These are phyloP conservation scores for Tupiocoris notatus DNA, from an alignment of 2,888 invertebrate species.

Conservation along the genomic window DNA sequence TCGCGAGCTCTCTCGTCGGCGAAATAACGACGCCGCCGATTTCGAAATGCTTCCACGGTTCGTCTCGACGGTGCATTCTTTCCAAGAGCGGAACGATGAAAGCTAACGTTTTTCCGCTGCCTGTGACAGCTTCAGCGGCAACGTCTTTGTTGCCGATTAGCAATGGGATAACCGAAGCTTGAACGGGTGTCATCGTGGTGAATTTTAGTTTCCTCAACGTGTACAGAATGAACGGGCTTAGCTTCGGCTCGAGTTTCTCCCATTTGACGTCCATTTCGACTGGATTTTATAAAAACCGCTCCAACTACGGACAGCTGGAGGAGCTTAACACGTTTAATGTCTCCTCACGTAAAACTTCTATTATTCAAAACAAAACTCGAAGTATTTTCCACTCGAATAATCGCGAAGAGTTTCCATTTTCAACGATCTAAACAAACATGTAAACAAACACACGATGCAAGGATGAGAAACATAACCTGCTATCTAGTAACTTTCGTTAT, in stretches of 20 bases:
- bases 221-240: conserved; percentile 56
- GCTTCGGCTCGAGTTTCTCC: conserved; percentile 55
- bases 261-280: conserved; percentile 55
- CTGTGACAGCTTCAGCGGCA: conserved; percentile 96
- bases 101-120: conserved; percentile 96
- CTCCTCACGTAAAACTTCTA: too few species aligned
- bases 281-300: background rate
- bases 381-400: too few species aligned
- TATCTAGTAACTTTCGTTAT: too few species aligned
- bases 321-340: too few species aligned
- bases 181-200: conserved; percentile 61
- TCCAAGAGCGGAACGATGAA: conserved; percentile 91
- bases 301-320: too few species aligned
- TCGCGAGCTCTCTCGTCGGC: conserved; percentile 92
- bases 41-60: conserved; percentile 68
- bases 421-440: too few species aligned
- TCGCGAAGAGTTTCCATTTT: too few species aligned
- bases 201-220: conserved; percentile 60
- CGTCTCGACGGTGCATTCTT: conserved; percentile 67
- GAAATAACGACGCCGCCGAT: conserved; percentile 89
- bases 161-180: conserved; percentile 55
- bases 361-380: too few species aligned
- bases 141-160: conserved; percentile 91
- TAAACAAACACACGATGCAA: too few species aligned
- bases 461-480: too few species aligned